Evolutionary conservation across 2,113 vertebrate species (phyloP).

Genomic region (Amia ocellicauda): DNA sequence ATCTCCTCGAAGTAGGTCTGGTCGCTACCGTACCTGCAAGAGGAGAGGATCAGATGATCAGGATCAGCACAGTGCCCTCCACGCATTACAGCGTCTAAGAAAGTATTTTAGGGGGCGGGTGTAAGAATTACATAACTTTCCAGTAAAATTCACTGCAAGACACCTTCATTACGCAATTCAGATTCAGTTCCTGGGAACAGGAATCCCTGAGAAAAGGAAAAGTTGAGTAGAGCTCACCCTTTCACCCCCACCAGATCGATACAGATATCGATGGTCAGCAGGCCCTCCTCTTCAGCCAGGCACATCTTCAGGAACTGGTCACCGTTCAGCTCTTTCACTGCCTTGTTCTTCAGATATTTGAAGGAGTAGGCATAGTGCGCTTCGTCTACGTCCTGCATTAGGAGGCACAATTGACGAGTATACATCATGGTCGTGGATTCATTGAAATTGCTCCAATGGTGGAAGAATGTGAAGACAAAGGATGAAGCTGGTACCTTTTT

Average conservation of each 20-base stretch:
- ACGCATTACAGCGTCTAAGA: too few species aligned
- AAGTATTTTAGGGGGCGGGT: too few species aligned
- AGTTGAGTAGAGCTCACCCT: conserved; percentile 64
- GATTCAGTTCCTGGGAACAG: too few species aligned
- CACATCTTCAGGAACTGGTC: conserved; percentile 97
- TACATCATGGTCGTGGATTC: too few species aligned
- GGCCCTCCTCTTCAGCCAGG: conserved; percentile 84
- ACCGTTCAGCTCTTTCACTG: conserved; percentile 91
- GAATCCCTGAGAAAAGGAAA: neutral
- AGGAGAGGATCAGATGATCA: too few species aligned
- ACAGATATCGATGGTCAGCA: conserved; percentile 87
- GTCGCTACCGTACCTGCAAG: conserved; percentile 80
- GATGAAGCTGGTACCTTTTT: conserved; percentile 76
- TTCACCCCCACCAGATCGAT: conserved; percentile 95
- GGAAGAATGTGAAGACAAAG: neutral
- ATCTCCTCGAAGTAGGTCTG: conserved; percentile 98
- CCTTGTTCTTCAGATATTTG: conserved; percentile 97
- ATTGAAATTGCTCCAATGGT: neutral
- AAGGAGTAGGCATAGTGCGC: conserved; percentile 94
- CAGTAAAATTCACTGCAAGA: too few species aligned
- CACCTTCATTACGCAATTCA: too few species aligned
- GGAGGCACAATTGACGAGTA: too few species aligned
- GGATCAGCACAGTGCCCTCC: too few species aligned
- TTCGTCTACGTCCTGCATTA: conserved; percentile 84
- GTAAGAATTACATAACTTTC: too few species aligned